Base-by-base conservation (phyloP, 2,113 vertebrate species). In the Henicopernis longicauda region DNA sequence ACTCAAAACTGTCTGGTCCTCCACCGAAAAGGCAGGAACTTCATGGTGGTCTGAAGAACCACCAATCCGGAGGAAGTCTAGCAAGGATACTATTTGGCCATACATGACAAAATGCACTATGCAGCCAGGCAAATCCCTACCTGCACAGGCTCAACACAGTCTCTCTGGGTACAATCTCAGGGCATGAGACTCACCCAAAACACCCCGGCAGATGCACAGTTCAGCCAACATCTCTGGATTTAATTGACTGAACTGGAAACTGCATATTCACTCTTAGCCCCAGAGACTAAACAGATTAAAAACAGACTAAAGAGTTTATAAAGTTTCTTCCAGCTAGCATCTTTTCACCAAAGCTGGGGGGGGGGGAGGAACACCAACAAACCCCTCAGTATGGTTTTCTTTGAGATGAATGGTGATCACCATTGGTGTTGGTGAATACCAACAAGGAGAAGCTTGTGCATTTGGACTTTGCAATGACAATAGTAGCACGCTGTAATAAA, bases 181-280 rank as follows among this genome's bases (percentile, higher is more conserved):
- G 19, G 27, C 14, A 8, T 0, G 18, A 23, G 4, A 54, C 23
- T 31, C 29, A 59, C 14, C 25, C 3, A 0, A 29, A 59, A 54
- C 0, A 1, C 1, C 16, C 19, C 7, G 1, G 58, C 40, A 78
- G 61, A 52, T 13, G 6, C 40, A 50, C 34, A 86, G 67, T 5
- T 62, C 81, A 76, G 57, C 18, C 71, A 85, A 9, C 2, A 5
- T 18, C 31, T 61, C 73, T 80, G 54, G 31, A 22, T 80, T 85
- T n/a, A 44, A 80, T 8, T 15, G 44, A 52, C 36, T 58, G 27
- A 83, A 27, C 11, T 3, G 3, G 50, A 78, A 72, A 47, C 25
- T 36, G 18, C 18, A 69, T 38, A 44, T 22, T 44, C 47, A 26
- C 54, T 69, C 22, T 61, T 29, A 44, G 11, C 42, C 40, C 61